These are phyloP conservation scores for Lineus longissimus DNA, from an alignment of 1,140 invertebrate species.

Conservation along the genomic window DNA sequence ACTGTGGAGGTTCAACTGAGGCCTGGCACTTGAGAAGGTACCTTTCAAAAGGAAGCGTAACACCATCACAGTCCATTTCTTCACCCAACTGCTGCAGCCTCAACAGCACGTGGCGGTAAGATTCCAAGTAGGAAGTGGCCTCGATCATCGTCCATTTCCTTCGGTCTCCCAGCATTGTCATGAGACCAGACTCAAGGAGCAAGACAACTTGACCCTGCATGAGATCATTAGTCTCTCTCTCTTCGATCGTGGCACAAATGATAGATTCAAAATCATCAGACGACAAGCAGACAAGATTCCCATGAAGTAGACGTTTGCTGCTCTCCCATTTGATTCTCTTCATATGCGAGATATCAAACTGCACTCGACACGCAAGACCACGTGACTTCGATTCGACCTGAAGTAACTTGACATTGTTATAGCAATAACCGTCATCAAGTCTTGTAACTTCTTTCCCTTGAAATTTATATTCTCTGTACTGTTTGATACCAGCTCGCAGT, in stretches of 20 bases:
- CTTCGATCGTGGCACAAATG: conserved; percentile 62
- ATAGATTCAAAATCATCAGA: conserved; percentile 62
- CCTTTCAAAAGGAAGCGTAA: conserved; percentile 33
- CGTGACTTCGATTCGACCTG: conserved; percentile 8
- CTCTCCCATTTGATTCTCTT: conserved; percentile 25
- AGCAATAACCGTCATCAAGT: conserved; percentile 12
- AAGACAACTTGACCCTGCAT: conserved; percentile 55
- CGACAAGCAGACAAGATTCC: conserved; percentile 66
- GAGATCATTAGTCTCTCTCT: conserved; percentile 55
- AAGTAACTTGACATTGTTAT: conserved; percentile 14
- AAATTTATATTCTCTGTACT: conserved; percentile 24
- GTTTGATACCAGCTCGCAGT: conserved; percentile 37
- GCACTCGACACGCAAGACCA: conserved; percentile 18
- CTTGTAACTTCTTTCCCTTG: background rate
- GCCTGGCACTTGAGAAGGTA: conserved; percentile 8
- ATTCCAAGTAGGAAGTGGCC: conserved; percentile 49
- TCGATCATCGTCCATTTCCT: conserved; percentile 38
- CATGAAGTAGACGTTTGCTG: conserved; percentile 63
- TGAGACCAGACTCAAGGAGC: background rate
- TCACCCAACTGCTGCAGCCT: conserved; percentile 33
- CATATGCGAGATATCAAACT: conserved; percentile 17
- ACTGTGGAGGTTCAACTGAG: background rate
- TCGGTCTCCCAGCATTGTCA: background rate
- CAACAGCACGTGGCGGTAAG: conserved; percentile 45
- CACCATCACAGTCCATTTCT: too few relatives aligned